Percentiles rank a stretch among this genome's conserved stretches.
Evolutionary conservation across 2,797 vertebrate genomes (phyloP).

Genomic region (Xenopus petersii): DNA sequence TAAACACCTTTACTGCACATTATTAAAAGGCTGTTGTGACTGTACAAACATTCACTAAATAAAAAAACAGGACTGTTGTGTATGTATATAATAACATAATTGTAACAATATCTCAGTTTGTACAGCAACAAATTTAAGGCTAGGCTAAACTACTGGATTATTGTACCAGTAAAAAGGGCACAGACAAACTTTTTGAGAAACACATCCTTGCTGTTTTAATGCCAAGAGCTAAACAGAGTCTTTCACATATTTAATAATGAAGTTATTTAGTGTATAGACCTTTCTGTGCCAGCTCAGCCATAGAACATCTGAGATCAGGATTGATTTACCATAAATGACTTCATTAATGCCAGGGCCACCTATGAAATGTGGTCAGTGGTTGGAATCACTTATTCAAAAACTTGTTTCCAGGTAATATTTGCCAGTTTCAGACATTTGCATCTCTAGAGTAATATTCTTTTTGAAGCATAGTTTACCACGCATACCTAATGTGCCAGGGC

Average conservation of each 20-base stretch:
- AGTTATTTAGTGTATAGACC: not conserved
- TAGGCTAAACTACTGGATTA: too few species aligned
- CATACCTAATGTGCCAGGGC: not conserved
- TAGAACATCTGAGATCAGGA: slow-evolving; percentile 35
- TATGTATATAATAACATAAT: too few species aligned
- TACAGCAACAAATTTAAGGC: too few species aligned
- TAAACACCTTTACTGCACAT: too few species aligned
- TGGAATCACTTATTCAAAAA: slow-evolving; percentile 17
- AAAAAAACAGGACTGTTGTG: too few species aligned
- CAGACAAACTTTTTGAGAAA: too few species aligned
- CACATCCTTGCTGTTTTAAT: too few species aligned
- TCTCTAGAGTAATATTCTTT: slow-evolving; percentile 8
- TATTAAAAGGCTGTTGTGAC: too few species aligned
- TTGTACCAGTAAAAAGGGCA: too few species aligned
- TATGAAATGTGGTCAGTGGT: slow-evolving; percentile 27
- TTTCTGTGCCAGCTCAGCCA: slow-evolving; percentile 12
- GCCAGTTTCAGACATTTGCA: slow-evolving; percentile 1
- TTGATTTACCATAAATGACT: slow-evolving; percentile 13
- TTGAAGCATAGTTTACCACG: slow-evolving; percentile 16
- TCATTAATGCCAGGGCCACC: slow-evolving; percentile 21
- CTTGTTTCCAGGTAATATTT: slow-evolving; percentile 24
- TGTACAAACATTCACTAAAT: too few species aligned
- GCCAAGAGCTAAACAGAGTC: slow-evolving; percentile 5
- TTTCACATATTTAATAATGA: slow-evolving; percentile 24
- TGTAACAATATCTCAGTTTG: too few species aligned